Evolutionary conservation across 2,888 invertebrate genomes (phyloP).

Genomic region (Zelleria hepariella): DNA sequence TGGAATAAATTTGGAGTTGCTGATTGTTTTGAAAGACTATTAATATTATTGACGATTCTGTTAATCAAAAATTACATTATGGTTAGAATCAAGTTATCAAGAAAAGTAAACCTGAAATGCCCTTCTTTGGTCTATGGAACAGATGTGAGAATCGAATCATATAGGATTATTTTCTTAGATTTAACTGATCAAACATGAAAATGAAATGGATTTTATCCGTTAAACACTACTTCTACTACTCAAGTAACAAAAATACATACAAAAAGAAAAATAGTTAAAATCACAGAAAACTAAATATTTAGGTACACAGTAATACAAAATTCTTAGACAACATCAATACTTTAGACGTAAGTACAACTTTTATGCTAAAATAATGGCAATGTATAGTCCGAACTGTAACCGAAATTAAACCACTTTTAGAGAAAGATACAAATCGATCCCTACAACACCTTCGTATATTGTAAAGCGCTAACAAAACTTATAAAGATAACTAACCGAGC

Average conservation of each 20-base stretch:
- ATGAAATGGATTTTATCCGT: conserved; percentile 56
- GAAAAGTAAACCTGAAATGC: conserved; percentile 29
- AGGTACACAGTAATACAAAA: conserved; percentile 29
- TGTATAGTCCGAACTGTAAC: conserved; percentile 46
- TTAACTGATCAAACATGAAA: conserved; percentile 16
- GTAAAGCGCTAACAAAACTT: too few relatives aligned
- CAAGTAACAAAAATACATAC: conserved; percentile 32
- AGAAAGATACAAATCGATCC: too few relatives aligned
- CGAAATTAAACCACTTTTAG: neutral
- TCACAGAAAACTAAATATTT: conserved; percentile 58
- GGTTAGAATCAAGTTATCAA: neutral
- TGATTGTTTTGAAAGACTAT: neutral
- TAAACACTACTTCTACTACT: conserved; percentile 35
- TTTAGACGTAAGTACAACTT: conserved; percentile 47
- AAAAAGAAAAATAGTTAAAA: conserved; percentile 35
- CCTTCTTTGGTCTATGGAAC: conserved; percentile 39
- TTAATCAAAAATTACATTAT: neutral
- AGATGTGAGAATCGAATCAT: conserved; percentile 4
- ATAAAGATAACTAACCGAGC: too few relatives aligned
- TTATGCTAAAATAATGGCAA: conserved; percentile 50
- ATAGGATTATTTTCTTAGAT: too few relatives aligned
- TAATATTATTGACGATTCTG: neutral
- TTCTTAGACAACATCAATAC: conserved; percentile 29
- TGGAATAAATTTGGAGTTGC: conserved; percentile 23
- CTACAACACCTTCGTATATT: too few relatives aligned